Base-by-base conservation (phyloP, 2,888 invertebrate species). In the Drosophila prolongata region DNA sequence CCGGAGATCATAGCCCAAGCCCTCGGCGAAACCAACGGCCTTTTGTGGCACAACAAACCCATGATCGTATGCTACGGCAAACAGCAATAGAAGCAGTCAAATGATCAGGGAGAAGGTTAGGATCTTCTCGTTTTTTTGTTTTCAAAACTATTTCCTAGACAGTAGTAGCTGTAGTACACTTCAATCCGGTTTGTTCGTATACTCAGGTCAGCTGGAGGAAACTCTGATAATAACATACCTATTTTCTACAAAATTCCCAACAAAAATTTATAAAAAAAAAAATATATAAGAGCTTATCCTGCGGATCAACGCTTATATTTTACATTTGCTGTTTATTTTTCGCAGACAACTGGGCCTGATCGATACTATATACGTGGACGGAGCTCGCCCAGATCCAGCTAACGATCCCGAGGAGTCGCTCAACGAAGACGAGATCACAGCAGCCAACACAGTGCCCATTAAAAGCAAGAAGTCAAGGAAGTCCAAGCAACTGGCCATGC, bases 61-160 rank as follows among this genome's bases (percentile, higher is more conserved):
- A 95, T 98, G 94, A 97, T 98, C 70, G 98, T 98, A 46, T 96
- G 96, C 79, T 98, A 96, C 94, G 97, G 95, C 13, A 94, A 95
- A 87, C 85, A 87, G 74, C 86, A 85, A 24, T 43, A 56, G 16
- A 24, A 50, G 2, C 34, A 52, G 55, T 56, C 16, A 30, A 11
- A 35, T 16, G 6, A 14, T 10, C 40, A 27, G 14, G 16, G 37
- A 49, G 42, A 43, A 55, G 75, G 53, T 74, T 47, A 74, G 53
- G 34, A 34, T 40, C 11, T n/a, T 19, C 16, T 24, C 9, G 13
- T n/a, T 49, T 14, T 30, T 47, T 34, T 14, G 19, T 24, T 6
- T 16, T 44, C n/a, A 30, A 47, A 34, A 34, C 30, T 57, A 13
- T 13, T 47, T 16, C 24, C 13, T 13, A 43, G 34, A 27, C 13